Evolutionary conservation across 2,797 vertebrate species (phyloP), one percentile per base, ranked within the genome.

Genomic region (Eurystomus glaucurus): DNA sequence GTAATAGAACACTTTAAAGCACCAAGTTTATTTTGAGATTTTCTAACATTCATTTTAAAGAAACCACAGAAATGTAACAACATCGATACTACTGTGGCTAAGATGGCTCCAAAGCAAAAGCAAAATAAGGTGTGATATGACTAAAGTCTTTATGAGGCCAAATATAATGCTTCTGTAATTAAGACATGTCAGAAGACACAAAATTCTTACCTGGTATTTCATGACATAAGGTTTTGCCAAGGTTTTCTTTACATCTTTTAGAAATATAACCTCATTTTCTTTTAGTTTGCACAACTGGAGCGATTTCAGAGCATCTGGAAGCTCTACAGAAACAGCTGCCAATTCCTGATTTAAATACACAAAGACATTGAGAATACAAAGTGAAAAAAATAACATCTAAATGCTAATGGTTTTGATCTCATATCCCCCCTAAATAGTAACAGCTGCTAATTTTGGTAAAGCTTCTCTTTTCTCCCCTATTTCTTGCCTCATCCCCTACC

Each of bases 211-310:
- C 98, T 98, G 98, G 41, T 94, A 93, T 93, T 93, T 92, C 96
- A 92, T 20, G 57, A 75, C 51, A 78, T 29, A 97, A 85, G 97
- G 98, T 85, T 94, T 97, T 74, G 98, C 97, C 28, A 98, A 66
- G 39, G 96, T 97, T 96, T 98, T 98, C 92, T 98, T 99, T 52
- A 98, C 92, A 95, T 99, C 99, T 98, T 98, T 99, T 84, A 99
- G 98, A 97, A 99, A 98, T 96, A 99, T 97, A 83, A 99, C 98
- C 96, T 99, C 99, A 11, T 99, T 99, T 94, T 99, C 99, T 97
- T 99, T 99, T 45, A 99, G 98, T 96, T 98, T 98, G 88, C 98
- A 98, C 84, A 99, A 97, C 62, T 99, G 99, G 48, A 99, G 97
- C 0, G 99, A 99, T 96, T 98, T 98, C 91, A 99, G 98, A 81